Base-by-base conservation (phyloP, 2,888 invertebrate species). In the Steinernema hermaphroditum region DNA sequence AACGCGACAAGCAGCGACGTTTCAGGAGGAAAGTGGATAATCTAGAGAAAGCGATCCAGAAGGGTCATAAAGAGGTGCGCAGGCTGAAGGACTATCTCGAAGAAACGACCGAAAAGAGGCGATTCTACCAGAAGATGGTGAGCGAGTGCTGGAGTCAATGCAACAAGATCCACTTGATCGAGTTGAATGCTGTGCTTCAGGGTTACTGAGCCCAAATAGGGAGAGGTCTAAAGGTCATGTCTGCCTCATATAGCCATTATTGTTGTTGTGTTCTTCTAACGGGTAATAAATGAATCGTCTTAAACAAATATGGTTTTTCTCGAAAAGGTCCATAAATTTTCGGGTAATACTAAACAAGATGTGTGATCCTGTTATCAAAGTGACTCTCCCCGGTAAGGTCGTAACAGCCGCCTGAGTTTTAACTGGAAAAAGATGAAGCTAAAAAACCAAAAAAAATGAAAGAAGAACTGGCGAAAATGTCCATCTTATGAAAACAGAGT, bases 1-100 rank as follows among this genome's bases (percentile, higher is more conserved):
- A 54, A 16, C 22, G 54, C 22, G 54, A 54, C 54, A 54, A 54
- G 19, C 54, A 54, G 54, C 54, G 54, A 6, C 54, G 54, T 4
- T 54, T 54, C 27, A 2, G 54, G 27, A 22, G 27, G 27, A 54
- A 54, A 27, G 54, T 54, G 27, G 54, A 54, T 27, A 54, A 54
- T 24, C 27, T 54, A 8, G 54, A 54, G 27, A 22, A 22, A 8
- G 22, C 22, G 8, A 54, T 54, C 27, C 54, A 54, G 54, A 14
- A 27, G 27, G 12, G 24, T 22, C 27, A 27, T 27, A 2, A 16
- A 8, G 24, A 54, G 24, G 54, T 54, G 27, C 9, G 19, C 9
- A 22, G 19, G 27, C 19, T 54, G 24, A 2, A 27, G 27, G 24
- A 27, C 27, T 54, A 54, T 24, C 27, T 54, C 24, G 27, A 54